Conservation (phyloP, 1,140 invertebrate genomes). For the Eubasilissa regina region DNA sequence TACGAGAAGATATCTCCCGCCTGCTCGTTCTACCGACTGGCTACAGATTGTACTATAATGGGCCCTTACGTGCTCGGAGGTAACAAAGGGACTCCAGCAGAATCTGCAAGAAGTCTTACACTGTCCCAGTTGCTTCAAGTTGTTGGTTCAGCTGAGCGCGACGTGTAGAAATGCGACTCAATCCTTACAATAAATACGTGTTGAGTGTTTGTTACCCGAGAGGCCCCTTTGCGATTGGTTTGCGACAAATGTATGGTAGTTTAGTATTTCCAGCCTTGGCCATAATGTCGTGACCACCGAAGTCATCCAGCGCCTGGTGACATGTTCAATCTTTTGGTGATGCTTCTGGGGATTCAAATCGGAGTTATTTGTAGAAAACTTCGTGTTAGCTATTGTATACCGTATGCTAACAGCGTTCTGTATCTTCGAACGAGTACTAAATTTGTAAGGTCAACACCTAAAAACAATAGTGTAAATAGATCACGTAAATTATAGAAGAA, state of each 20-base stretch:
- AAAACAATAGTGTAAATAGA: not conserved
- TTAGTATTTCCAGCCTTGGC: not conserved
- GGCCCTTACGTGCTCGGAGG: conserved; percentile 30
- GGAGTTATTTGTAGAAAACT: conserved; percentile 34
- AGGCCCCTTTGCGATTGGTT: not conserved
- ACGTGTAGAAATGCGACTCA: not conserved
- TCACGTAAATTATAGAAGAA: not conserved
- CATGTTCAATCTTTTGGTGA: conserved; percentile 47
- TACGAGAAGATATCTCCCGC: conserved; percentile 13
- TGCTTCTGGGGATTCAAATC: conserved; percentile 40
- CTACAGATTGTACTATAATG: conserved; percentile 46
- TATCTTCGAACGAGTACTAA: conserved; percentile 7
- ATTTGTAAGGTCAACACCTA: conserved; percentile 21
- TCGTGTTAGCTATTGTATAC: conserved; percentile 14
- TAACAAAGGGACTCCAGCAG: conserved; percentile 28
- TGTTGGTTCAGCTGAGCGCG: not conserved
- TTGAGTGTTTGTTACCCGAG: not conserved
- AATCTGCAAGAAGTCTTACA: conserved; percentile 18
- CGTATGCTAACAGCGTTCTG: not conserved
- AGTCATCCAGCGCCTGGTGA: conserved; percentile 41
- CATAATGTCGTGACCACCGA: conserved; percentile 43
- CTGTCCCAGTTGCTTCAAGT: not conserved
- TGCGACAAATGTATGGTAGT: not conserved
- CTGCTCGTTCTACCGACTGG: not conserved
- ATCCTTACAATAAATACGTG: not conserved